Conservation (phyloP, 2,888 invertebrate species). For the Megalurothrips usitatus region DNA sequence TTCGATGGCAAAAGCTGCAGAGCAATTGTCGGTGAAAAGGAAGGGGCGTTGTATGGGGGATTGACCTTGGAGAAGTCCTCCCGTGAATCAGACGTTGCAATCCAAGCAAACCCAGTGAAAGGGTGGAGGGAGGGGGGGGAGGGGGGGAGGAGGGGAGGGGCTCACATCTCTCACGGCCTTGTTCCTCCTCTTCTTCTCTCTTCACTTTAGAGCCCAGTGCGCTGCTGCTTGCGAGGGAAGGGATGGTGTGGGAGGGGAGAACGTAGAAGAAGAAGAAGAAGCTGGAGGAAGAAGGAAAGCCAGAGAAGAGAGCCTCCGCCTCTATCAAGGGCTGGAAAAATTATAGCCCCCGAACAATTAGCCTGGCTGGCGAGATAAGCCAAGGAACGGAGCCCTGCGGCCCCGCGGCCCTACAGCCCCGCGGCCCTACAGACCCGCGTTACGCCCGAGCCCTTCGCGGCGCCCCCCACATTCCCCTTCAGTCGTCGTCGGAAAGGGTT, state of each 20-base stretch:
- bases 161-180: neutral
- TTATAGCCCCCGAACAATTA: constrained; percentile 24
- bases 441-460: neutral
- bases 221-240: neutral
- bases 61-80: too few relatives aligned
- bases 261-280: neutral
- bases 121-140: neutral
- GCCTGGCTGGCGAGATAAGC: constrained; percentile 19
- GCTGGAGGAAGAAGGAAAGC: neutral
- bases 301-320: neutral
- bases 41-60: too few relatives aligned
- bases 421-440: neutral
- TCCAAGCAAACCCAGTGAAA: neutral
- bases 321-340: constrained; percentile 25
- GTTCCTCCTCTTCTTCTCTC: neutral
- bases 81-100: too few relatives aligned
- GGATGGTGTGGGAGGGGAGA: neutral
- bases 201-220: neutral
- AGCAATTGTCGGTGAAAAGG: too few relatives aligned
- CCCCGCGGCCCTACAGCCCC: neutral
- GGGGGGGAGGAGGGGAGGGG: neutral
- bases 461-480: neutral
- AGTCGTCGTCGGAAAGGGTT: neutral
- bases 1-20: too few relatives aligned
- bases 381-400: neutral